Percentiles rank a stretch among this genome's conserved stretches.
phyloP scores from a whole-genome alignment of 1,140 invertebrate genomes.

The Holcopasites calliopsidis region DNA sequence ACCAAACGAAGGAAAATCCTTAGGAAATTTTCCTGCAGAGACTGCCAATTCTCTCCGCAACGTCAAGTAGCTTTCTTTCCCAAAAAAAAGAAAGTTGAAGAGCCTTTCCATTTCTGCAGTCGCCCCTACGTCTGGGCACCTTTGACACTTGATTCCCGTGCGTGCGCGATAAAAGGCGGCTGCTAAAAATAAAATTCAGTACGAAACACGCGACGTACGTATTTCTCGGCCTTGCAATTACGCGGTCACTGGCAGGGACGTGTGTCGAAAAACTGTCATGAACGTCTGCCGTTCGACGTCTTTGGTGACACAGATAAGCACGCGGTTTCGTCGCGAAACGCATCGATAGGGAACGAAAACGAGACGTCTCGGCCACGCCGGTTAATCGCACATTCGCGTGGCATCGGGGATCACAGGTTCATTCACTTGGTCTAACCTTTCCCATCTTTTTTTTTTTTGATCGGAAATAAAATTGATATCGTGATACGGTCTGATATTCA shows the following conservation, averaged over 20 bases:
- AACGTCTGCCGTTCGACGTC: neutral
- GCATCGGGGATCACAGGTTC: neutral
- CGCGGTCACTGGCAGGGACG: slow-evolving; percentile 16
- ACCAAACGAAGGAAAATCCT: too few species aligned
- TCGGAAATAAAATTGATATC: too few species aligned
- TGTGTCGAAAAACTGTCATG: neutral
- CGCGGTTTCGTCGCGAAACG: slow-evolving; percentile 10
- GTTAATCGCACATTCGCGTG: neutral
- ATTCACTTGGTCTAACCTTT: neutral
- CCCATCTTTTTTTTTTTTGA: slow-evolving; percentile 5
- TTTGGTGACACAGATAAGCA: too few species aligned
- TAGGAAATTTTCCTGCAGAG: too few species aligned
- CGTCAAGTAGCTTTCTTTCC: neutral
- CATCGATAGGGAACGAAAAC: slow-evolving; percentile 1
- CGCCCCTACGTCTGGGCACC: neutral
- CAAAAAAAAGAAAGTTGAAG: too few species aligned
- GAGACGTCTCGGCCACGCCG: neutral
- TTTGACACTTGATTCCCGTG: neutral
- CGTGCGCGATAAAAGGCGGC: slow-evolving; percentile 8
- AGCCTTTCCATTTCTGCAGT: too few species aligned
- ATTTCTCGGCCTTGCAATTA: slow-evolving; percentile 19
- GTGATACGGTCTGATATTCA: too few species aligned
- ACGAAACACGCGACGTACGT: slow-evolving; percentile 6
- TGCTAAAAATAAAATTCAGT: slow-evolving; percentile 30
- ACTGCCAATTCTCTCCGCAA: too few species aligned